phyloP scores from a whole-genome alignment of 2,113 vertebrate species.

The Ctenomys sociabilis region DNA sequence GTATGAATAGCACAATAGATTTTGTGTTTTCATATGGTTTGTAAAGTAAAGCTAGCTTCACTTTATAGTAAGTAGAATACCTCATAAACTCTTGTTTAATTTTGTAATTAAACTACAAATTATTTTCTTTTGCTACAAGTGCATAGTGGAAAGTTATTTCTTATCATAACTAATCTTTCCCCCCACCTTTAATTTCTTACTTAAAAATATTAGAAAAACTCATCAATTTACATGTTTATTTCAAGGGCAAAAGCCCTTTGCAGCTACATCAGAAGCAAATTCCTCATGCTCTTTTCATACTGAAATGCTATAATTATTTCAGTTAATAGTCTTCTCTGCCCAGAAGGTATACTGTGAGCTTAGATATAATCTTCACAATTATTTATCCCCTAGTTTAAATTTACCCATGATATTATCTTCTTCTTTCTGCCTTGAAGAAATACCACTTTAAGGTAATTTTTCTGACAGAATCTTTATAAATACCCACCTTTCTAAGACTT shows the following conservation, averaged over 20 bases:
- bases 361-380: neutral
- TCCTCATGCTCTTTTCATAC: constrained; percentile 34
- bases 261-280: neutral
- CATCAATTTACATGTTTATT: neutral
- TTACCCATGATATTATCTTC: constrained; percentile 3
- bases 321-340: neutral
- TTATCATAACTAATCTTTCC: neutral
- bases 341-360: neutral
- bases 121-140: neutral
- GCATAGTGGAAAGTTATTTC: neutral
- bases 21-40: neutral
- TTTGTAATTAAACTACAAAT: neutral
- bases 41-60: neutral
- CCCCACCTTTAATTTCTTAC: neutral
- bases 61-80: neutral
- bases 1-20: neutral
- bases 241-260: neutral
- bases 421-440: constrained; percentile 67
- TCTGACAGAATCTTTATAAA: constrained; percentile 24
- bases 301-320: neutral
- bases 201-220: neutral
- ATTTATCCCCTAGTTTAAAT: neutral
- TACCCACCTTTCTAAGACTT: constrained; percentile 67
- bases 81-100: neutral
- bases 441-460: constrained; percentile 60